Base-by-base conservation (phyloP, 2,888 invertebrate species). In the Acleris sparsana region DNA sequence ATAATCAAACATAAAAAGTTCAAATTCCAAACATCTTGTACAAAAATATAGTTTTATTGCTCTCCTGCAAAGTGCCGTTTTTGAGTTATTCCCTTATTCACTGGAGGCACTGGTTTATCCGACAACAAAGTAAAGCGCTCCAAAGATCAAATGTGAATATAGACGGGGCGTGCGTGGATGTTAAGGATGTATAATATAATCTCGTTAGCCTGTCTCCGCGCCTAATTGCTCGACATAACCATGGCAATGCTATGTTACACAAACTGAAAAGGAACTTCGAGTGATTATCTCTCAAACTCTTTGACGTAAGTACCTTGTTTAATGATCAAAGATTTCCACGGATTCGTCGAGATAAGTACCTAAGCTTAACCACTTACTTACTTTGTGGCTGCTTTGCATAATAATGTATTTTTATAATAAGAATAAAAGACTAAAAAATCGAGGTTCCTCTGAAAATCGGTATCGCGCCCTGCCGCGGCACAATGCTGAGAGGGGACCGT, bases 161-260 rank as follows among this genome's bases (percentile, higher is more conserved):
- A 46, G n/a, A 46, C 16, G 46, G 46, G 46, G 46, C 46, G 46
- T 5, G n/a, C 46, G 6, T 6, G 17, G 39, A 39, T 39, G 39
- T 39, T 39, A 39, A n/a, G n/a, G 16, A 46, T 13, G 46, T 16
- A 46, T 17, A n/a, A 52, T 53, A 53, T 53, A 29, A 53, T 53
- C 29, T 25, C 25, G 20, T 53, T 53, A 53, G 46, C n/a, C 22
- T 22, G 13, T n/a, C 9, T 29, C 29, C 16, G 17, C 2, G 16
- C 29, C 25, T 52, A 52, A 52, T 52, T 52, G 52, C 53, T 53
- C 53, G n/a, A 53, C 9, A 33, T 53, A 29, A 53, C n/a, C 53
- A 9, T 29, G 53, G 33, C n/a, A 53, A 53, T 33, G 53, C 29
- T 29, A 3, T 22, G 16, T 52, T 52, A 25, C 52, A 16, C 16